phyloP scores from a whole-genome alignment of 2,113 vertebrate genomes.

The Osmerus mordax region DNA sequence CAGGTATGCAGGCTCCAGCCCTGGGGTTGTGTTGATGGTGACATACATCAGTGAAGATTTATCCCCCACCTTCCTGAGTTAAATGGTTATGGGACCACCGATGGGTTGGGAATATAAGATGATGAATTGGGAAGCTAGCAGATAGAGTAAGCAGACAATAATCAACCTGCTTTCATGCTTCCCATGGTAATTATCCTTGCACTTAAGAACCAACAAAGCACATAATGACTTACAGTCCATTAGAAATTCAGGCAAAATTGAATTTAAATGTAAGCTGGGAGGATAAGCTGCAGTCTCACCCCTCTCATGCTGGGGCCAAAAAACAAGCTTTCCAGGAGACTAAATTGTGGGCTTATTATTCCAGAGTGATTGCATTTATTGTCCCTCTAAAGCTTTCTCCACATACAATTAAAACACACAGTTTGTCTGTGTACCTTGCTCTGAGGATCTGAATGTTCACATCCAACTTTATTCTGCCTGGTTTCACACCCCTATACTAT shows the following conservation, averaged over 20 bases:
- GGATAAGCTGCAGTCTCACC: not conserved
- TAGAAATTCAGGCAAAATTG: constrained; percentile 44
- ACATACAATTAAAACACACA: no score
- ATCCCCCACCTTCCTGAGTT: constrained; percentile 9
- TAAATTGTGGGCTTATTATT: constrained; percentile 55
- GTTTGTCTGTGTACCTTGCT: no score
- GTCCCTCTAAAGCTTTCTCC: no score
- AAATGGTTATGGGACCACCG: constrained; percentile 68
- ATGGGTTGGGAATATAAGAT: constrained; percentile 80
- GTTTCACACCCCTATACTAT: no score
- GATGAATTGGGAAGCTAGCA: constrained; percentile 79
- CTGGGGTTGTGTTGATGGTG: no score
- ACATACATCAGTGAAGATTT: no score
- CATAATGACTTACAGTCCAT: constrained; percentile 78
- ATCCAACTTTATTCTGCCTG: no score
- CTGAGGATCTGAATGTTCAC: no score
- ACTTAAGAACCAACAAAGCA: constrained; percentile 97
- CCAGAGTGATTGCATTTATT: constrained; percentile 23
- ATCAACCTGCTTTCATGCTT: constrained; percentile 86
- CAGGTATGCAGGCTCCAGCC: no score
- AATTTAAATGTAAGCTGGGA: constrained; percentile 40
- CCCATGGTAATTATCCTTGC: constrained; percentile 88
- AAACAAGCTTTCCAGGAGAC: constrained; percentile 14
- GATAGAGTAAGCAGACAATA: constrained; percentile 86
- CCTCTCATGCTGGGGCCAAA: not conserved